Evolutionary conservation across 2,797 vertebrate species (phyloP).

Genomic region (Helarctos malayanus): DNA sequence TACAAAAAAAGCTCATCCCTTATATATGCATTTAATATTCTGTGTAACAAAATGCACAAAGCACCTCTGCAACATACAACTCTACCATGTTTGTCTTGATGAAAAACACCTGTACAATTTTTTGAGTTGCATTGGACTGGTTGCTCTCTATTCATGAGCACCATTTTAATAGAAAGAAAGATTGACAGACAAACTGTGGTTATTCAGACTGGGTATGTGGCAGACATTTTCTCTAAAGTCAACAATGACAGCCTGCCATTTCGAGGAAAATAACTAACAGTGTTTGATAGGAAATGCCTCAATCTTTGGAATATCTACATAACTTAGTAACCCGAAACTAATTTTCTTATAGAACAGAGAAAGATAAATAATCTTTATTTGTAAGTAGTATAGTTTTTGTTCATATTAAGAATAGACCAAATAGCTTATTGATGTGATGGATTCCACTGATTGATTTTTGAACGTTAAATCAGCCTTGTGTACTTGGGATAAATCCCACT

Average conservation of each 20-base stretch:
- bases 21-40: neutral
- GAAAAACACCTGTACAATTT: neutral
- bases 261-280: neutral
- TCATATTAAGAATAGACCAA: neutral
- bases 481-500: neutral
- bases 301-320: neutral
- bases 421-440: neutral
- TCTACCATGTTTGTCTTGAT: neutral
- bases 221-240: slow-evolving; percentile 15
- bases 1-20: neutral
- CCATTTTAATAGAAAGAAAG: neutral
- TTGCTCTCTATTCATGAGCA: neutral
- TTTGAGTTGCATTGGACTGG: neutral
- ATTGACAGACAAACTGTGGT: neutral
- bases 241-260: neutral
- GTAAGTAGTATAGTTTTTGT: neutral
- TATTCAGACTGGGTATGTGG: neutral
- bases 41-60: neutral
- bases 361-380: neutral
- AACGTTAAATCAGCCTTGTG: neutral
- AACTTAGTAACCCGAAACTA: slow-evolving; percentile 12
- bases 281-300: neutral
- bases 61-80: neutral
- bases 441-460: neutral
- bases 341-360: neutral